Evolutionary conservation across 2,113 vertebrate species (phyloP).

Genomic region (Isichthys henryi): DNA sequence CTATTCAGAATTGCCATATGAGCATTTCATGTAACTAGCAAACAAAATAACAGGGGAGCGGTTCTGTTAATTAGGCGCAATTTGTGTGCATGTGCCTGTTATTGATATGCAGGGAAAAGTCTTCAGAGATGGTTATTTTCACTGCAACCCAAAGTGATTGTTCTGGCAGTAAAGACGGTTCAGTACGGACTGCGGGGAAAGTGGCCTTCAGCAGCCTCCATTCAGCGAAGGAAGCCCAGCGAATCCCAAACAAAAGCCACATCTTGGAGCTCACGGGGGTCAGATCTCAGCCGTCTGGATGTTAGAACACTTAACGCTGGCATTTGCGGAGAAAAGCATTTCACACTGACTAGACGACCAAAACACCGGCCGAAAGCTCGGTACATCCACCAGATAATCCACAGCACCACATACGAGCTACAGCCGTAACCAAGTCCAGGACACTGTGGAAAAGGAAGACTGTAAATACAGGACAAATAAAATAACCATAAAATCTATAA

Average conservation of each 20-base stretch:
- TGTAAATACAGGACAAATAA: background rate
- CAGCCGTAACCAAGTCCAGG: background rate
- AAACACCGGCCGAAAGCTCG: background rate
- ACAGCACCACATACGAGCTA: background rate
- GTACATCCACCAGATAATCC: background rate
- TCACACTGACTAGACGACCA: background rate
- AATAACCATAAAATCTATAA: background rate
- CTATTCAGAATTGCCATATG: background rate
- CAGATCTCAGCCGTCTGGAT: background rate
- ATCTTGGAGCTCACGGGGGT: background rate
- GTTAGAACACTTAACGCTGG: background rate
- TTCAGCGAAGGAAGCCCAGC: too few species aligned
- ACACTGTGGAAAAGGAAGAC: background rate
- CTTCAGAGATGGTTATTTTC: background rate
- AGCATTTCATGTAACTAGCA: background rate
- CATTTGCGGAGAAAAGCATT: background rate
- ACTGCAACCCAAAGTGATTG: background rate
- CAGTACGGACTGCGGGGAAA: background rate
- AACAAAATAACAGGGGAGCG: conserved; percentile 12
- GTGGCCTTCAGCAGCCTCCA: background rate
- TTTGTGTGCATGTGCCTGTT: background rate
- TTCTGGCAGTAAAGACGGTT: conserved; percentile 3
- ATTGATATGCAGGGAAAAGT: background rate
- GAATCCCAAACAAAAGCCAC: background rate
- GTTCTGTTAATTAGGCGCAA: conserved; percentile 29